These are phyloP conservation scores for Phoxinus dragarum DNA, from an alignment of 2,797 vertebrate species.

Conservation along the genomic window DNA sequence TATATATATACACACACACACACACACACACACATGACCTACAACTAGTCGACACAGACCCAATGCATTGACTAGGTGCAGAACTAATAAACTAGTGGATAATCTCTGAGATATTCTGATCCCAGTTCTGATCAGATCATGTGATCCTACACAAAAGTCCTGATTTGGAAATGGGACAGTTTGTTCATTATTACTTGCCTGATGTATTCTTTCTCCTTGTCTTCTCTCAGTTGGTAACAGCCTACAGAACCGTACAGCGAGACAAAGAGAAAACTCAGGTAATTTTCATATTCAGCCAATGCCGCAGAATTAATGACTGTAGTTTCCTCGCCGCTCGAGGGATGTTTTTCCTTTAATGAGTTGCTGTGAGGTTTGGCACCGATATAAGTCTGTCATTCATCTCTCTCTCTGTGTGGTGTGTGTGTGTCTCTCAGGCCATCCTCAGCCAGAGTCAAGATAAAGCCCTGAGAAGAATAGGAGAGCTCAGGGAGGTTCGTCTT, in stretches of 20 bases:
- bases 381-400: not conserved
- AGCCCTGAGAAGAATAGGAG: conserved; percentile 93
- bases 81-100: not conserved
- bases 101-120: not conserved
- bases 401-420: conserved; percentile 10
- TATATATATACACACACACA: no score
- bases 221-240: conserved; percentile 85
- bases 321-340: not conserved
- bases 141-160: not conserved
- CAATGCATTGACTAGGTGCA: not conserved
- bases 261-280: conserved; percentile 98
- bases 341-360: conserved; percentile 11
- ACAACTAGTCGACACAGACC: not conserved
- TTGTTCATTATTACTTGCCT: not conserved
- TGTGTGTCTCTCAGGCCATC: conserved; percentile 79
- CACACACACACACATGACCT: not conserved
- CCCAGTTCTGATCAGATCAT: not conserved
- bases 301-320: conserved; percentile 9
- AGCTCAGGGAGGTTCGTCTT: conserved; percentile 88
- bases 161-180: not conserved
- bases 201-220: not conserved
- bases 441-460: conserved; percentile 98
- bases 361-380: not conserved
- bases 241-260: conserved; percentile 88
- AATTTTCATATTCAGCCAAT: conserved; percentile 51